Base-by-base conservation (phyloP, 2,113 vertebrate species). In the Rhipidura dahli region DNA sequence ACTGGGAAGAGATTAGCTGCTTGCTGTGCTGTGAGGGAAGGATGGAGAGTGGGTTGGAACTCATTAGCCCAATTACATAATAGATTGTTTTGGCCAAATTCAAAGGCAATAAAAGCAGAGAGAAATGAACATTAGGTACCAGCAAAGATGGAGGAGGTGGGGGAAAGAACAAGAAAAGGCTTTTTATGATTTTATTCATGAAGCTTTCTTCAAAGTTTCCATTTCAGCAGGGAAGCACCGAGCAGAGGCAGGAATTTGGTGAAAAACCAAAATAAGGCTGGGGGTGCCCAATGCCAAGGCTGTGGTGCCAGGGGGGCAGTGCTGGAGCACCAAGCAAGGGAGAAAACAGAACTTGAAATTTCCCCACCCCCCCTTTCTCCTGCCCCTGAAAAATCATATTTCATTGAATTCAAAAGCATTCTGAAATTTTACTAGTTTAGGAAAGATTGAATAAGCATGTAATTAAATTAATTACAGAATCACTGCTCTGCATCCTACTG, bases 391-490 rank as follows among this genome's bases (percentile, higher is more conserved):
- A 89, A 89, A 96, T 96, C 96, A 91, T 95, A 91, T 95, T 96
- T 89, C 71, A 77, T 78, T 92, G 92, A 96, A 95, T 96, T 96
- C 96, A 96, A 96, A 97, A 97, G 95, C 96, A 97, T 96, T 97
- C 96, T 92, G 96, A 98, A 97, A 96, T 97, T 97, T 95, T 96
- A 96, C 93, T 96, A 96, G 96, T 97, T 97, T 97, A 94, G 94
- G 77, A 57, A 97, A 97, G 97, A 97, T 90, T 95, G 97, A 96
- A 97, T 95, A 97, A 97, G 95, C 97, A 94, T 97, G 97, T 98
- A 98, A 98, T 97, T 98, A 97, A 97, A 98, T 98, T 98, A 98
- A 98, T 98, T 98, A 98, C 96, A 96, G 97, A 98, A 97, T 97
- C 97, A 90, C 39, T 94, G 97, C 96, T 97, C 97, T 93, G 94